These are phyloP conservation scores for Sialis fuliginosa DNA, from an alignment of 2,888 invertebrate species.

Conservation along the genomic window DNA sequence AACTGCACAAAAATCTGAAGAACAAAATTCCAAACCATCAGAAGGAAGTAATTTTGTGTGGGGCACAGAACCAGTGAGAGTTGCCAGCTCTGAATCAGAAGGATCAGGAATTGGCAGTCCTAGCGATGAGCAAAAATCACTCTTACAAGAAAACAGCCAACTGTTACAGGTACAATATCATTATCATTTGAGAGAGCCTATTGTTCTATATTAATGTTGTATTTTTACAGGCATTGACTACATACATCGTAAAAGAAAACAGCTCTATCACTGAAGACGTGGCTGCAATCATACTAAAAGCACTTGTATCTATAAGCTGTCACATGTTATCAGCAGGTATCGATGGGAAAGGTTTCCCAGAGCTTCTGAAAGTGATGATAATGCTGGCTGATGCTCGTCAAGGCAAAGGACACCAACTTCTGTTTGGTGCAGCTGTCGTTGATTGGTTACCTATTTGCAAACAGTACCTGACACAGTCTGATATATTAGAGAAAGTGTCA, in stretches of 20 bases:
- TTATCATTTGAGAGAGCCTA: no score
- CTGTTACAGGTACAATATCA: conserved; percentile 23
- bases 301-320: conserved; percentile 55
- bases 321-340: conserved; percentile 41
- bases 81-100: conserved; percentile 12
- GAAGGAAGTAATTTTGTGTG: conserved; percentile 13
- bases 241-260: conserved; percentile 53
- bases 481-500: conserved; percentile 35
- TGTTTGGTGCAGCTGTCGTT: conserved; percentile 64
- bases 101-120: conserved; percentile 19
- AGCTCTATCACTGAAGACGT: conserved; percentile 39
- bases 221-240: conserved; percentile 39
- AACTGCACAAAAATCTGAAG: conserved; percentile 26
- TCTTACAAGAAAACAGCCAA: conserved; percentile 49
- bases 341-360: conserved; percentile 59
- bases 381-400: conserved; percentile 71
- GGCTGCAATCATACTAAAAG: conserved; percentile 45
- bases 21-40: conserved; percentile 8
- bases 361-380: conserved; percentile 61
- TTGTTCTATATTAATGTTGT: no score
- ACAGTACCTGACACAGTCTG: conserved; percentile 35
- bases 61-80: conserved; percentile 12
- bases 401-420: conserved; percentile 58
- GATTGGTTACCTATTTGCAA: conserved; percentile 63
- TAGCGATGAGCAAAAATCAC: conserved; percentile 28